Percentiles rank a stretch among this genome's conserved stretches.
These are phyloP conservation scores for Drosophila bocki DNA, from an alignment of 1,140 invertebrate genomes.

Conservation along the genomic window DNA sequence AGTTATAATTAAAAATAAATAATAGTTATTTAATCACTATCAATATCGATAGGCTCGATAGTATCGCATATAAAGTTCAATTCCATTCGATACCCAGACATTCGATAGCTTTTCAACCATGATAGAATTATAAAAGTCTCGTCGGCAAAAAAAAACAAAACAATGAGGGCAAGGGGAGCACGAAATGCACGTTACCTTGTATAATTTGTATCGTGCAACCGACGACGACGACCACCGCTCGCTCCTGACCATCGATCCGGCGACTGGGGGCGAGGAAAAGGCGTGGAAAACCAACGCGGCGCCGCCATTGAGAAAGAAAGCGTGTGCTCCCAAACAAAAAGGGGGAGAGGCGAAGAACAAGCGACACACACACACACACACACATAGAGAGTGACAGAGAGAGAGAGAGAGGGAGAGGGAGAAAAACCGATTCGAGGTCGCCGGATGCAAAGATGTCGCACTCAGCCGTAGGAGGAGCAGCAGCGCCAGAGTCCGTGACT, in stretches of 20 bases:
- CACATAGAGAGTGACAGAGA: background rate
- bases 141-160: slow-evolving; percentile 8
- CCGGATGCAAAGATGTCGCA: slow-evolving; percentile 34
- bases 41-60: no score
- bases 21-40: no score
- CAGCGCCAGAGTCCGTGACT: background rate
- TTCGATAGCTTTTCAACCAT: no score
- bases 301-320: slow-evolving; percentile 61
- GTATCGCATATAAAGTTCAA: no score
- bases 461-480: slow-evolving; percentile 11
- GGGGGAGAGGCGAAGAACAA: slow-evolving; percentile 5
- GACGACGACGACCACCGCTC: slow-evolving; percentile 25
- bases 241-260: slow-evolving; percentile 26
- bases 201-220: slow-evolving; percentile 15
- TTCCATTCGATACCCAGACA: no score
- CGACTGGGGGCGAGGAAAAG: slow-evolving; percentile 15
- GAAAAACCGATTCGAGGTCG: slow-evolving; percentile 31
- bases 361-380: slow-evolving; percentile 30
- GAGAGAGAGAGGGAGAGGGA: slow-evolving; percentile 7
- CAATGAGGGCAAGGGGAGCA: slow-evolving; percentile 5
- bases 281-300: slow-evolving; percentile 39
- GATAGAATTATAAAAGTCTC: background rate
- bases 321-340: slow-evolving; percentile 44
- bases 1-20: no score
- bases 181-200: slow-evolving; percentile 8